Evolutionary conservation across 2,113 vertebrate genomes (phyloP).

Genomic region (Ciconia stormi): DNA sequence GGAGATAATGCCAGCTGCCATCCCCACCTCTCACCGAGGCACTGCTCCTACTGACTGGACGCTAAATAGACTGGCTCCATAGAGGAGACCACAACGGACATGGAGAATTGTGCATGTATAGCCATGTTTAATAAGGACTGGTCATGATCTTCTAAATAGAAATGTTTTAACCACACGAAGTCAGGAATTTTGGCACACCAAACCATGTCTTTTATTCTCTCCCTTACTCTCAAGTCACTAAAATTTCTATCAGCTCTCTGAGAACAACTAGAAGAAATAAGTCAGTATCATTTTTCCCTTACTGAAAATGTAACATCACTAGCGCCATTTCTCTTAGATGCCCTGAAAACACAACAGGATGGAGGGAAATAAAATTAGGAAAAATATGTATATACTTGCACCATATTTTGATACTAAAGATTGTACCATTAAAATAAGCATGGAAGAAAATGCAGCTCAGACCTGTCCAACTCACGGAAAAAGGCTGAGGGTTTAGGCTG

Average conservation of each 20-base stretch:
- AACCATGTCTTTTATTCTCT: not conserved
- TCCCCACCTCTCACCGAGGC: not conserved
- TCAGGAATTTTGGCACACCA: not conserved
- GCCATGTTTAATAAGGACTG: not conserved
- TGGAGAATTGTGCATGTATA: not conserved
- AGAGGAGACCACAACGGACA: not conserved
- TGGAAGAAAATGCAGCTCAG: not conserved
- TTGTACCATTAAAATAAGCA: not conserved
- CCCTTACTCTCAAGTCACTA: not conserved
- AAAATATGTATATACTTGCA: not conserved
- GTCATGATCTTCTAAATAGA: not conserved
- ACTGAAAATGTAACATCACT: not conserved
- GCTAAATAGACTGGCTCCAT: not conserved
- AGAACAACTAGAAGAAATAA: not conserved
- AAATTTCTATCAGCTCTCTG: not conserved
- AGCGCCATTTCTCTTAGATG: not conserved
- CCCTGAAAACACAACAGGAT: not conserved
- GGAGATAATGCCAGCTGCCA: not conserved
- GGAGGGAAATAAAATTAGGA: not conserved
- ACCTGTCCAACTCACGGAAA: not conserved
- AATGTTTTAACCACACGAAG: not conserved
- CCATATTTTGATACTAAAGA: not conserved
- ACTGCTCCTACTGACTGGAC: not conserved
- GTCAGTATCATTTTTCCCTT: not conserved
- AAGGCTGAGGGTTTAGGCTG: not conserved